phyloP scores from a whole-genome alignment of 2,888 invertebrate species.

The Andrena minutula region DNA sequence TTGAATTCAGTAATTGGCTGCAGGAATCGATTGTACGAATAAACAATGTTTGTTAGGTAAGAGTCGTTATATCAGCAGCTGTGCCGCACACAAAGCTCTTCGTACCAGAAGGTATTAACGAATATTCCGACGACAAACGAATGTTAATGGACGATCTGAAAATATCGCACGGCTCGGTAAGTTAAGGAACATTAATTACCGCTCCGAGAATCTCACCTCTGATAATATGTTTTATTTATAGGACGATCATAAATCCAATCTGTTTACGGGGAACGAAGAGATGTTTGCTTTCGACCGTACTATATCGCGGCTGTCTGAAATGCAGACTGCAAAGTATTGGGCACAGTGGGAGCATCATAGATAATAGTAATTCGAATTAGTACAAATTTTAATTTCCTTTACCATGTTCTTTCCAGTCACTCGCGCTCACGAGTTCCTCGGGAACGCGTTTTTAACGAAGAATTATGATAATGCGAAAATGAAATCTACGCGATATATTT shows the following conservation, averaged over 20 bases:
- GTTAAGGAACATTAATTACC: slow-evolving; percentile 71
- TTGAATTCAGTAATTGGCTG: slow-evolving; percentile 59
- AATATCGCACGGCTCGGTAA: slow-evolving; percentile 91
- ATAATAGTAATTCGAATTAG: slow-evolving; percentile 62
- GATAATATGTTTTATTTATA: slow-evolving; percentile 77
- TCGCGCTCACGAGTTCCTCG: slow-evolving; percentile 12
- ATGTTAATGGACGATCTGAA: slow-evolving; percentile 98
- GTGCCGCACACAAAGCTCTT: slow-evolving; percentile 92
- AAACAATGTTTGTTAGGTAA: slow-evolving; percentile 86
- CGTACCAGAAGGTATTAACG: slow-evolving; percentile 85
- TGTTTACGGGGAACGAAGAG: slow-evolving; percentile 99
- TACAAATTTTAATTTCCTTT: slow-evolving; percentile 43
- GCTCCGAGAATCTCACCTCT: background rate
- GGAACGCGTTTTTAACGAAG: slow-evolving; percentile 22
- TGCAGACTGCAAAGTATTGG: slow-evolving; percentile 99
- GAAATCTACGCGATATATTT: slow-evolving; percentile 1
- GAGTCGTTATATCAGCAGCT: slow-evolving; percentile 94
- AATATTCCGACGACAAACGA: slow-evolving; percentile 91
- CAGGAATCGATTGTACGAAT: slow-evolving; percentile 3
- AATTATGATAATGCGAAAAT: slow-evolving; percentile 16
- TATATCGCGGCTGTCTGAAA: slow-evolving; percentile 96
- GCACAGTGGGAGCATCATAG: slow-evolving; percentile 88
- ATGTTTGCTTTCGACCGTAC: slow-evolving; percentile 98
- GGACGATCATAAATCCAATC: slow-evolving; percentile 93
- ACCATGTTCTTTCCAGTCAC: slow-evolving; percentile 14